Evolutionary conservation across 2,113 vertebrate genomes (phyloP), one percentile per base, ranked within the genome.

Genomic region (Plectropomus leopardus): DNA sequence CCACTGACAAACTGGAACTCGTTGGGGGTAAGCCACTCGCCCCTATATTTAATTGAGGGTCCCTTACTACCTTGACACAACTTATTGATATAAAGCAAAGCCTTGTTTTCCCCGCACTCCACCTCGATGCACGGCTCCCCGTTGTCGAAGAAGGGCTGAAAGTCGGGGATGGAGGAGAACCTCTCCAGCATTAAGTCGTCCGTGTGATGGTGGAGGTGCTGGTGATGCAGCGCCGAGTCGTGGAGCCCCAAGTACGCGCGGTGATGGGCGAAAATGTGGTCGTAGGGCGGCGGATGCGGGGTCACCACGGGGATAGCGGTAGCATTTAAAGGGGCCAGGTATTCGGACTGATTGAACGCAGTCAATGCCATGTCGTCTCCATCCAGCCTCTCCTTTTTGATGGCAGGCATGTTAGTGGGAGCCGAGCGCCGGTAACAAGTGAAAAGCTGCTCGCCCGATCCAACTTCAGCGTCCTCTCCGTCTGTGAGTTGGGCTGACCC

Each of bases 1-100:
- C 97, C 98, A 94, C 97, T 99, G 91, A 99, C 97, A 84, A 99
- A 99, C 95, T 99, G 98, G 94, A 99, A 99, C 94, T 99, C 98
- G 89, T 99, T 99, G 66, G 98, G 98, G 72, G 97, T 99, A 75
- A 99, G 97, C 98, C 98, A 99, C 95, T 99, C 97, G 64, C 96
- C 97, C 88, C 97, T 92, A 96, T 99, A 97, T 86, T 98, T 98
- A 94, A 99, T 98, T 30, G 98, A 99, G 64, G 98, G 97, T 87
- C 98, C 98, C 44, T 99, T 99, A 92, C 98, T 99, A 73, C 98
- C 98, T 85, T 99, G 98, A 93, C 98, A 99, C 92, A 99, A 95
- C 94, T 98, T 98, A 89, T 96, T 96, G 91, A 99, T 97, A 91
- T 99, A 99, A 87, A 99, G 97, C 92, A 99, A 90, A 82, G 98